These are phyloP conservation scores for Pomacea canaliculata DNA, from an alignment of 2,888 invertebrate genomes.

Conservation along the genomic window DNA sequence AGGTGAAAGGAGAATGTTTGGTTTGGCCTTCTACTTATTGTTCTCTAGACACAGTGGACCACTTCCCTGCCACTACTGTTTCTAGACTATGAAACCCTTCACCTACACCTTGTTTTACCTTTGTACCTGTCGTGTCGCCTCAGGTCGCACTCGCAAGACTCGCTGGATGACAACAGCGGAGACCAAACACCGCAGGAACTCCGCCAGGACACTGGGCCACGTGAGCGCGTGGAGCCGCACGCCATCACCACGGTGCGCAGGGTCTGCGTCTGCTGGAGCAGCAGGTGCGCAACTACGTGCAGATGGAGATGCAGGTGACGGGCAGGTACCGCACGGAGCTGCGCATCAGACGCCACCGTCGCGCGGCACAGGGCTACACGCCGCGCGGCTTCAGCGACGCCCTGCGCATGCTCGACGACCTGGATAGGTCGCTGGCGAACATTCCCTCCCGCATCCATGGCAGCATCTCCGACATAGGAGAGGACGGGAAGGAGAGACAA, in stretches of 20 bases:
- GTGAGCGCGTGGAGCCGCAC: conserved; percentile 27
- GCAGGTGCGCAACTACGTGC: conserved; percentile 45
- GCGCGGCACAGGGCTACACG: conserved; percentile 40
- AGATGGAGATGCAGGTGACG: conserved; percentile 42
- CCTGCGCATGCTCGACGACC: conserved; percentile 30
- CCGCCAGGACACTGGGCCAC: no score
- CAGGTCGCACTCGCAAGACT: no score
- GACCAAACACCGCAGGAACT: no score
- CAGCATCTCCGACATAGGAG: not conserved
- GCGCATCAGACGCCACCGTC: conserved; percentile 41
- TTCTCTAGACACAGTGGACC: no score
- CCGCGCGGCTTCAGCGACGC: conserved; percentile 34
- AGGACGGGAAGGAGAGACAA: not conserved
- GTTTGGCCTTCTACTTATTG: no score
- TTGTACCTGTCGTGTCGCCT: no score
- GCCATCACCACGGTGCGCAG: conserved; percentile 44
- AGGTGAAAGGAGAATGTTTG: no score
- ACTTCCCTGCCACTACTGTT: no score
- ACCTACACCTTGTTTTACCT: no score
- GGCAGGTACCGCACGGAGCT: conserved; percentile 44
- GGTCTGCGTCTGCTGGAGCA: conserved; percentile 41
- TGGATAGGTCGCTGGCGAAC: conserved; percentile 25
- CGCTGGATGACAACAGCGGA: no score
- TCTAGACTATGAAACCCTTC: no score
- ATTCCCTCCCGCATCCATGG: not conserved